Evolutionary conservation across 2,888 invertebrate species (phyloP), one percentile per base, ranked within the genome.

Genomic region (Mythimna loreyi): DNA sequence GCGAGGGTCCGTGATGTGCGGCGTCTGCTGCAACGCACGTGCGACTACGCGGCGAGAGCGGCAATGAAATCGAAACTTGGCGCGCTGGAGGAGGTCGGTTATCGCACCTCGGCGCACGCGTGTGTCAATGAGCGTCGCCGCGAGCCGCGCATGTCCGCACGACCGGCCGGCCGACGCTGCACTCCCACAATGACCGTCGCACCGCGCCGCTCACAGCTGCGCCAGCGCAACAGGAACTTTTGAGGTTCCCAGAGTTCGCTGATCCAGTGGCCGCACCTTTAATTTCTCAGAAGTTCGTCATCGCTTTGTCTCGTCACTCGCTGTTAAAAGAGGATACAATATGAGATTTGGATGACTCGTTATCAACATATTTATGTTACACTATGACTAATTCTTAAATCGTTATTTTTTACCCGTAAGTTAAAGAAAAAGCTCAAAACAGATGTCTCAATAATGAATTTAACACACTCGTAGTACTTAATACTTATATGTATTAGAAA

Each of bases 31-130:
- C 82, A 82, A 81, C 85, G 85, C 92, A 90, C 93, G 93, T 91
- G 92, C 91, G 92, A 91, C 90, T 91, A 91, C 91, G 87, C 81
- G 88, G 88, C 91, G 92, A 90, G 91, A 89, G 91, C 83, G 84
- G 67, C 84, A 88, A 90, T 90, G 91, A 93, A 93, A 94, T 89
- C 87, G 92, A 93, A 92, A 91, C 92, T 94, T 92, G 92, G 92
- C 92, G 88, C 86, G 86, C 80, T 80, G 86, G 86, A 87, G 90
- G 89, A 91, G 90, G 91, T 88, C 91, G 91, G 92, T 91, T 92
- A 93, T 92, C 93, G 92, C 92, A 90, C 91, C 85, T 87, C 87
- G 78, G 81, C 83, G 80, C 84, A 78, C 85, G 86, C 86, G 87
- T 89, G 89, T 91, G 90, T 89, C 92, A 88, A 87, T 85, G 85